Conservation (phyloP, 2,888 invertebrate genomes). For the Xanthia icteritia region DNA sequence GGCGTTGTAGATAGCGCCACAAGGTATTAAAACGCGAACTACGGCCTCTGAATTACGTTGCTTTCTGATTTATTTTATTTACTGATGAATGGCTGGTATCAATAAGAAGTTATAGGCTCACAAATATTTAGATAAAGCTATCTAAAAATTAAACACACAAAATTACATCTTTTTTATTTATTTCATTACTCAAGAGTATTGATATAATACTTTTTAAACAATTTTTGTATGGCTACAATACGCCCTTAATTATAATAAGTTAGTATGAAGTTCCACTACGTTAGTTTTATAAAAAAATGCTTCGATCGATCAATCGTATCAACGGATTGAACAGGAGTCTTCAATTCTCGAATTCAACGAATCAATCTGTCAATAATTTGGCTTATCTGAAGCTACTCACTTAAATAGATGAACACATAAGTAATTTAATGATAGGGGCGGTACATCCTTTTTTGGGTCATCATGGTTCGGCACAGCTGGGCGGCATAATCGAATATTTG, state of each 20-base stretch:
- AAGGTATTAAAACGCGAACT: neutral
- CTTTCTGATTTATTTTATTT: neutral
- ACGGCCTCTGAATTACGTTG: neutral
- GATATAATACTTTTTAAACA: neutral
- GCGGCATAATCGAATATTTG: no score
- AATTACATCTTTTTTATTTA: neutral
- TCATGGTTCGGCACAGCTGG: no score
- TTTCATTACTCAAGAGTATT: neutral
- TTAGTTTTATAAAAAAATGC: neutral
- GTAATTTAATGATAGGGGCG: neutral
- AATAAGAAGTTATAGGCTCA: neutral
- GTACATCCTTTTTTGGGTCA: no score
- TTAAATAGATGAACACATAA: neutral
- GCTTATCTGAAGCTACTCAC: neutral
- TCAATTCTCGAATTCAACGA: neutral
- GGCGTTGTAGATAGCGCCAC: neutral
- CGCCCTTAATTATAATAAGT: neutral
- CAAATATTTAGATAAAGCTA: neutral
- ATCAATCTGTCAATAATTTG: neutral
- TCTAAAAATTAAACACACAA: neutral
- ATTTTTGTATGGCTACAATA: slow-evolving; percentile 2
- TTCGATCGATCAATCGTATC: neutral
- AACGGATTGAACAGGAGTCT: neutral
- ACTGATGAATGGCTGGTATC: neutral
- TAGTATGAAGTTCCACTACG: neutral